Conservation (phyloP, 2,113 vertebrate species). For the Pseudorectes ferrugineus region DNA sequence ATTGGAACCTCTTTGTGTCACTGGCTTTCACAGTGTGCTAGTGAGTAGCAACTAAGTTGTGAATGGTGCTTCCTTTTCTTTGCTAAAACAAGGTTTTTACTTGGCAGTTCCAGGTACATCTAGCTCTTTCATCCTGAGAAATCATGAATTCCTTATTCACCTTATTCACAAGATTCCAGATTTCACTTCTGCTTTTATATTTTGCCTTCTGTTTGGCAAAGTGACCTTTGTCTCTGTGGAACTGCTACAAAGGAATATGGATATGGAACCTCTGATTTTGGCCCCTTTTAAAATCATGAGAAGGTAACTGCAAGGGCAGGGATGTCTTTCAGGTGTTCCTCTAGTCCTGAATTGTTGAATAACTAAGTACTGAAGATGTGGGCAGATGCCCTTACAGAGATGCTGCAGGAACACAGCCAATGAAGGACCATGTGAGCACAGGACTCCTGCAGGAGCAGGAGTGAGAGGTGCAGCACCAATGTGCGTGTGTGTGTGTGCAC, state of each 20-base stretch:
- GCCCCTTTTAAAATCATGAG: not conserved
- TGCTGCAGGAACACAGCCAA: rapidly evolving
- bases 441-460: not conserved
- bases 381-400: not conserved
- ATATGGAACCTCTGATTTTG: not conserved
- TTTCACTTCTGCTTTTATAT: not conserved
- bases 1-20: not conserved
- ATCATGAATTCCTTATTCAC: not conserved
- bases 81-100: not conserved
- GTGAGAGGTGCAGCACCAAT: not conserved
- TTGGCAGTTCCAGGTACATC: not conserved
- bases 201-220: not conserved
- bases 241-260: not conserved
- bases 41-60: not conserved
- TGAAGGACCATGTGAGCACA: not conserved
- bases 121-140: not conserved
- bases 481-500: rapidly evolving
- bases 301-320: not conserved
- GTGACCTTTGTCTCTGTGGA: not conserved
- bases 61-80: not conserved
- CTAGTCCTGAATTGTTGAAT: not conserved
- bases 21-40: not conserved
- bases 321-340: not conserved
- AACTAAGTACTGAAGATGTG: not conserved
- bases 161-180: not conserved